Base-by-base conservation (phyloP, 2,888 invertebrate genomes). In the Eugnorisma glareosa region DNA sequence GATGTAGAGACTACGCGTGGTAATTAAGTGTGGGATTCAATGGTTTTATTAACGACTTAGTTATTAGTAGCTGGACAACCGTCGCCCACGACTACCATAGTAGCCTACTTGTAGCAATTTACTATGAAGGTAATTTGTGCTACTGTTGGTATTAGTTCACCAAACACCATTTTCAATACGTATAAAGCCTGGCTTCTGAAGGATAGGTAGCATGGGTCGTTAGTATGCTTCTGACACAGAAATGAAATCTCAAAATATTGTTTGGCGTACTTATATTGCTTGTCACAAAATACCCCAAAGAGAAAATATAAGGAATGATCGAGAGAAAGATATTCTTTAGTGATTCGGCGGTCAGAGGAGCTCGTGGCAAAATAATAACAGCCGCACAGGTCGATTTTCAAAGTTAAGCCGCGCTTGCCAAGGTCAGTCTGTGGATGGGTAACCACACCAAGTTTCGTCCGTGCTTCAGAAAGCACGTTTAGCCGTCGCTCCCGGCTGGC, bases 11-110 rank as follows among this genome's bases (percentile, higher is more conserved):
- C 76, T 82, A 69, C 54, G 73, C 61, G 43, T 43, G 67, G 69
- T 87, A 85, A 89, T 89, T 79, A 83, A 48, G 82, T 81, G 89
- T 89, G 88, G 86, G 86, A 79, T 83, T 81, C 61, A 80, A 77
- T 73, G 68, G 75, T 78, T 73, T 71, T 87, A 80, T 71, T 84
- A 74, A 76, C 67, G 74, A 79, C 57, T 80, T 70, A 57, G 72
- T 81, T 80, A 83, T 83, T 84, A 82, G 71, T 87, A 71, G 66
- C 71, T 77, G 81, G 84, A 83, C 83, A 77, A 82, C 79, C 72
- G 67, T 69, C 87, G 85, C 89, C 83, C 85, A 87, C 85, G 24
- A 48, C 7, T 67, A 79, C 83, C 74, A 76, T 85, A 66, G 67
- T 77, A 57, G 78, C 68, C 73, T 79, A 76, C 57, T 84, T 75